Percentiles rank a stretch among this genome's conserved stretches.
These are phyloP conservation scores for Petrocephalus schoutedeni DNA, from an alignment of 2,797 vertebrate species.

Conservation along the genomic window DNA sequence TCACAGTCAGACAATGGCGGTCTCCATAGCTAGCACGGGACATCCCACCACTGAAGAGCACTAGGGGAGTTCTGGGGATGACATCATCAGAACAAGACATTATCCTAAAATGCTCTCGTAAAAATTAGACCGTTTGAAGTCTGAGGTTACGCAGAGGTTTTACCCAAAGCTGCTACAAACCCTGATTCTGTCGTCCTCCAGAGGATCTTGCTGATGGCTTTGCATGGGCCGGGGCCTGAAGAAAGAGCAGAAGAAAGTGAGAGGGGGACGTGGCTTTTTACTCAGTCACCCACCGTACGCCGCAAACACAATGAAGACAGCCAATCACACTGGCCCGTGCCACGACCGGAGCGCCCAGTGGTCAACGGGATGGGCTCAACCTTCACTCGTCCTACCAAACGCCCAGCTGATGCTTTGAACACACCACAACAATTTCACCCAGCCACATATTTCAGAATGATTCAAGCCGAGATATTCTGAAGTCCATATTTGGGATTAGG, in stretches of 20 bases:
- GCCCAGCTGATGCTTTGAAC: not conserved
- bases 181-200: conserved; percentile 62
- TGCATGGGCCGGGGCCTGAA: conserved; percentile 70
- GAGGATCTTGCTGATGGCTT: conserved; percentile 73
- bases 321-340: not conserved
- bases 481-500: not conserved
- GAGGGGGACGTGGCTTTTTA: not conserved
- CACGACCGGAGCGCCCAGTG: not conserved
- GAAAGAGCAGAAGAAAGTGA: not conserved
- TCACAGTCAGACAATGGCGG: conserved; percentile 67
- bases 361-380: not conserved
- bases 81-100: not conserved
- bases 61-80: conserved; percentile 54
- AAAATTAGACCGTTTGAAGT: not conserved
- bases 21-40: conserved; percentile 71
- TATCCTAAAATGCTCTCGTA: not conserved
- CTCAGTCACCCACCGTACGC: not conserved
- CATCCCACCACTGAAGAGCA: conserved; percentile 72
- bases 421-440: not conserved
- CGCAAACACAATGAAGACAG: not conserved
- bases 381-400: not conserved
- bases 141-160: not conserved
- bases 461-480: not conserved
- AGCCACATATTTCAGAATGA: not conserved
- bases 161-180: conserved; percentile 46